Evolutionary conservation across 1,140 invertebrate species (phyloP).

Genomic region (Holcopasites calliopsidis): DNA sequence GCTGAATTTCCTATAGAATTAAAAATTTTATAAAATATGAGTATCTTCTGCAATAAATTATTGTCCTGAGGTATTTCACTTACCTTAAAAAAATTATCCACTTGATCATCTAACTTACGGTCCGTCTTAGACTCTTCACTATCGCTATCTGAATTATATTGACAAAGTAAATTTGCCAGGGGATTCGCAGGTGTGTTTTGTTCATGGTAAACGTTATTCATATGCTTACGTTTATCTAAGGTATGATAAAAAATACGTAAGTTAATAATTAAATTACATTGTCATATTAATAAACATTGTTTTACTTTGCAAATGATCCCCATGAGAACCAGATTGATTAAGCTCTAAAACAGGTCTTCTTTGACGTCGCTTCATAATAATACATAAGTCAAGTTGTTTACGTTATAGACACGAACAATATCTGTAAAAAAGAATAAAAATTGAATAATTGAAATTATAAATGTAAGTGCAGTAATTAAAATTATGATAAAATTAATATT

Average conservation of each 20-base stretch:
- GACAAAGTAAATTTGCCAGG: slow-evolving; percentile 75
- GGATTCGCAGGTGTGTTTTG: slow-evolving; percentile 73
- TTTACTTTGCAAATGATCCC: slow-evolving; percentile 68
- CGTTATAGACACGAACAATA: background rate
- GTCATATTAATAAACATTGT: background rate
- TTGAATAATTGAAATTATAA: background rate
- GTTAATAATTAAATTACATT: slow-evolving; percentile 10
- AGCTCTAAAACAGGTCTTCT: slow-evolving; percentile 72
- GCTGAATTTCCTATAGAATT: slow-evolving; percentile 74
- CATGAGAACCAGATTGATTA: slow-evolving; percentile 67
- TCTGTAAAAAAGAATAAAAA: slow-evolving; percentile 12
- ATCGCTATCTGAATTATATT: slow-evolving; percentile 78
- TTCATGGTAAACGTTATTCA: slow-evolving; percentile 59
- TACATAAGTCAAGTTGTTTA: slow-evolving; percentile 13
- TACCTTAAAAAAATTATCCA: slow-evolving; percentile 79
- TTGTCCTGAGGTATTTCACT: background rate
- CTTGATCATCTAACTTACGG: slow-evolving; percentile 75
- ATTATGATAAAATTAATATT: background rate
- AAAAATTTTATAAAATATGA: slow-evolving; percentile 9
- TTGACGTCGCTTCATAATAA: slow-evolving; percentile 72
- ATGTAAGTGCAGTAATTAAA: too few relatives aligned
- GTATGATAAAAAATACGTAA: slow-evolving; percentile 15
- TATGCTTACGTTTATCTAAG: slow-evolving; percentile 73
- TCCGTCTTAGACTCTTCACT: slow-evolving; percentile 67
- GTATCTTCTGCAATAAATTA: background rate